These are phyloP conservation scores for Laothoe populi DNA, from an alignment of 2,888 invertebrate species.

Conservation along the genomic window DNA sequence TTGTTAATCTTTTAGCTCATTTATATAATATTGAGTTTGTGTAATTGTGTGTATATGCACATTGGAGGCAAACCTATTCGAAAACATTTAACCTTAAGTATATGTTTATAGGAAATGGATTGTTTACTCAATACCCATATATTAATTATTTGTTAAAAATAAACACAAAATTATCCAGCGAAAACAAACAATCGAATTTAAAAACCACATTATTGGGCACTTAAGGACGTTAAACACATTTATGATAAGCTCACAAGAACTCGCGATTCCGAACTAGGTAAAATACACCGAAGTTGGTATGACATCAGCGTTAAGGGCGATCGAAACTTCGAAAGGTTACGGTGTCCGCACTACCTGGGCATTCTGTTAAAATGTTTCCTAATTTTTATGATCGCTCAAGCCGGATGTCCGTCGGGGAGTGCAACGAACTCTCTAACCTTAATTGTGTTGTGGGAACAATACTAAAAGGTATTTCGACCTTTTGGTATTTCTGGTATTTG, in stretches of 20 bases:
- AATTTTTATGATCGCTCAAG: conserved; percentile 27
- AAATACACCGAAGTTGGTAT: conserved; percentile 10
- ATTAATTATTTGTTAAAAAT: conserved; percentile 1
- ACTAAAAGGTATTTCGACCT: conserved; percentile 2
- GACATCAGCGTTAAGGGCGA: conserved; percentile 17
- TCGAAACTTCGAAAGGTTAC: conserved; percentile 9
- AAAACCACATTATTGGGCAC: conserved; percentile 12
- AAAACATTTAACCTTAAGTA: background rate
- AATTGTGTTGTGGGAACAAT: conserved; percentile 22
- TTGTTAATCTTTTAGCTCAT: background rate
- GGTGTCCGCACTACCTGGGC: background rate
- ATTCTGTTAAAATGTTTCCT: conserved; percentile 15
- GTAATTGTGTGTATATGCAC: background rate
- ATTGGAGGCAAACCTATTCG: background rate
- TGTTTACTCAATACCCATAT: background rate
- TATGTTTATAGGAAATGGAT: background rate
- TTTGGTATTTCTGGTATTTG: background rate
- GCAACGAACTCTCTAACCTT: conserved; percentile 26
- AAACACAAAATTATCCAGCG: conserved; percentile 9
- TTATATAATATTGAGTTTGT: background rate
- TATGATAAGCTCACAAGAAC: conserved; percentile 7
- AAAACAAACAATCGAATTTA: conserved; percentile 3
- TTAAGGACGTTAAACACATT: conserved; percentile 16
- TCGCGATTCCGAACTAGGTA: background rate
- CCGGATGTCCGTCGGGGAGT: conserved; percentile 19